These are phyloP conservation scores for Plecturocebus donacophilus DNA, from an alignment of 2,113 vertebrate genomes.

Conservation along the genomic window DNA sequence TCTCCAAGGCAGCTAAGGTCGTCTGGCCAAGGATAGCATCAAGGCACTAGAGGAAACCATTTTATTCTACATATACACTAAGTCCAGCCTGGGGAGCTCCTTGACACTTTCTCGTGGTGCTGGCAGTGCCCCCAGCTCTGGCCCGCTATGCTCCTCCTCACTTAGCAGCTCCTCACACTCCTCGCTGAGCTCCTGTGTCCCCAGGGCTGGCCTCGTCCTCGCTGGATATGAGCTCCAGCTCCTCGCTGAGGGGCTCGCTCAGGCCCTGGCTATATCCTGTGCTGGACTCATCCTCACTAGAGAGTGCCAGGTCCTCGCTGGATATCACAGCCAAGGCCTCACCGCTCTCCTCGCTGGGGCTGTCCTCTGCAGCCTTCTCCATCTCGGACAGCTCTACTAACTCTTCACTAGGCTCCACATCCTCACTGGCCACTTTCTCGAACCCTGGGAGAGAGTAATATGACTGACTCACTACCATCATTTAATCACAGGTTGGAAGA, in stretches of 20 bases:
- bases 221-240: slow-evolving; percentile 59
- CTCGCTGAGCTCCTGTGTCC: slow-evolving; percentile 41
- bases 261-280: slow-evolving; percentile 36
- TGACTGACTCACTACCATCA: background rate
- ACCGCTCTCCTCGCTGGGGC: slow-evolving; percentile 40
- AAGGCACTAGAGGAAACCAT: background rate
- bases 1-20: background rate
- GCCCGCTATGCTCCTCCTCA: slow-evolving; percentile 50
- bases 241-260: slow-evolving; percentile 49
- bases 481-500: background rate
- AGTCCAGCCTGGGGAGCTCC: background rate
- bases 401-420: slow-evolving; percentile 64
- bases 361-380: slow-evolving; percentile 51
- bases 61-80: background rate
- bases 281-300: slow-evolving; percentile 60
- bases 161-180: slow-evolving; percentile 55
- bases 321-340: slow-evolving; percentile 59
- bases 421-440: slow-evolving; percentile 54
- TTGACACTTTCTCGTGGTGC: slow-evolving; percentile 1
- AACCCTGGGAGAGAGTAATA: slow-evolving; percentile 55
- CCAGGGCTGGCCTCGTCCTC: slow-evolving; percentile 51
- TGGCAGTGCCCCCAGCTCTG: background rate
- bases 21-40: background rate
- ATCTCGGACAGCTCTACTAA: slow-evolving; percentile 54
- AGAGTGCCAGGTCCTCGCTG: slow-evolving; percentile 68